These are phyloP conservation scores for Mallotus villosus DNA, from an alignment of 2,797 vertebrate species.

Conservation along the genomic window DNA sequence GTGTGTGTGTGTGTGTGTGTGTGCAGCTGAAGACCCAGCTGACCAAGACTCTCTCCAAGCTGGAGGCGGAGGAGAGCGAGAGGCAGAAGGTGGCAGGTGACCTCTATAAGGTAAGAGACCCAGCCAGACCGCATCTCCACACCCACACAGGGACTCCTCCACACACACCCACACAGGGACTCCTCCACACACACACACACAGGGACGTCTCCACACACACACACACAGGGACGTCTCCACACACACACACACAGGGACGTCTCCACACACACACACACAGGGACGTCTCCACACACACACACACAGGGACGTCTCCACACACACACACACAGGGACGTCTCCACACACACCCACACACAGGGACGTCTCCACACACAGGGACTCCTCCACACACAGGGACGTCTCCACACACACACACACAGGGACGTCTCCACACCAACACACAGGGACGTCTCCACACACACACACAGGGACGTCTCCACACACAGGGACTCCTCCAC, in stretches of 20 bases:
- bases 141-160: not conserved
- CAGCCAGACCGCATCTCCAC: not conserved
- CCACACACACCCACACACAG: not conserved
- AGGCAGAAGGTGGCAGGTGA: conserved; percentile 89
- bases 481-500: not conserved
- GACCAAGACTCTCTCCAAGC: conserved; percentile 84
- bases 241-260: too few relatives aligned
- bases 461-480: not conserved
- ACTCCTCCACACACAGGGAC: not conserved
- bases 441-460: not conserved
- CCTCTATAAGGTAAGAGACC: conserved; percentile 78
- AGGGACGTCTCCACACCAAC: not conserved
- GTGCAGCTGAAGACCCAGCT: conserved; percentile 91
- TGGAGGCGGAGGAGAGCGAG: conserved; percentile 86
- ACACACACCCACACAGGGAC: too few relatives aligned
- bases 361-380: not conserved
- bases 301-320: too few relatives aligned
- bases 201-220: too few relatives aligned
- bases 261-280: too few relatives aligned
- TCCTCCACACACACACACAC: not conserved
- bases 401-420: too few relatives aligned
- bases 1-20: not conserved
- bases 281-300: too few relatives aligned
- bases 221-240: too few relatives aligned
- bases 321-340: not conserved